phyloP scores from a whole-genome alignment of 2,888 invertebrate species.

The Liodrosophila aerea region DNA sequence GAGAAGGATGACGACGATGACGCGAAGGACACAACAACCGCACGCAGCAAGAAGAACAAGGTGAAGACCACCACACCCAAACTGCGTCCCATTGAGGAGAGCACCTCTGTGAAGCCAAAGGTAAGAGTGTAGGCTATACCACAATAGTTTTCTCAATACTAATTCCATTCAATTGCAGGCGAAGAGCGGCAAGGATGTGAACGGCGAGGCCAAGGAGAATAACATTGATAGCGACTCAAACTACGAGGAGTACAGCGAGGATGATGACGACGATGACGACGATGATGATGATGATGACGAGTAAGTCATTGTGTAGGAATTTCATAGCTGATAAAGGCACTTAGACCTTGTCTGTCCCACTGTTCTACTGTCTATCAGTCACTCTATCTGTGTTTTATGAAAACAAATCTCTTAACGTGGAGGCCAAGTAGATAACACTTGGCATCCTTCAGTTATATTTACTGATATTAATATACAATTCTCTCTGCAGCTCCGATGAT shows the following conservation, averaged over 20 bases:
- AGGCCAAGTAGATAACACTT: slow-evolving; percentile 10
- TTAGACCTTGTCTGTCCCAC: neutral
- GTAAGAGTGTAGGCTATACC: neutral
- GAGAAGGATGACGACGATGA: slow-evolving; percentile 40
- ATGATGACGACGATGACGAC: slow-evolving; percentile 58
- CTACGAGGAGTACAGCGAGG: slow-evolving; percentile 67
- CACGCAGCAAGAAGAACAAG: slow-evolving; percentile 58
- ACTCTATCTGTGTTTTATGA: too few relatives aligned
- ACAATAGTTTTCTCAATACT: neutral
- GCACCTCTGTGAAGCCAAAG: slow-evolving; percentile 46
- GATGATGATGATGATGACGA: slow-evolving; percentile 66
- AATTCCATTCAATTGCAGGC: slow-evolving; percentile 25
- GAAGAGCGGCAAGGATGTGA: slow-evolving; percentile 43
- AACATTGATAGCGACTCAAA: slow-evolving; percentile 64
- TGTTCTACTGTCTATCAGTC: too few relatives aligned
- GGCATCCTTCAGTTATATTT: too few relatives aligned
- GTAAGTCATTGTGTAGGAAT: slow-evolving; percentile 21
- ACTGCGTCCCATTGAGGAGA: slow-evolving; percentile 53
- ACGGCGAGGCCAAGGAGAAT: slow-evolving; percentile 53
- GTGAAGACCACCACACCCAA: slow-evolving; percentile 46
- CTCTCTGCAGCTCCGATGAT: slow-evolving; percentile 46
- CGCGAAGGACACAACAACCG: slow-evolving; percentile 53
- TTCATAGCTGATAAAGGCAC: neutral
- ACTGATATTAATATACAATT: neutral
- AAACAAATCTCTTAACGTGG: slow-evolving; percentile 10